Base-by-base conservation (phyloP, 2,797 vertebrate genomes). In the Carapus acus region DNA sequence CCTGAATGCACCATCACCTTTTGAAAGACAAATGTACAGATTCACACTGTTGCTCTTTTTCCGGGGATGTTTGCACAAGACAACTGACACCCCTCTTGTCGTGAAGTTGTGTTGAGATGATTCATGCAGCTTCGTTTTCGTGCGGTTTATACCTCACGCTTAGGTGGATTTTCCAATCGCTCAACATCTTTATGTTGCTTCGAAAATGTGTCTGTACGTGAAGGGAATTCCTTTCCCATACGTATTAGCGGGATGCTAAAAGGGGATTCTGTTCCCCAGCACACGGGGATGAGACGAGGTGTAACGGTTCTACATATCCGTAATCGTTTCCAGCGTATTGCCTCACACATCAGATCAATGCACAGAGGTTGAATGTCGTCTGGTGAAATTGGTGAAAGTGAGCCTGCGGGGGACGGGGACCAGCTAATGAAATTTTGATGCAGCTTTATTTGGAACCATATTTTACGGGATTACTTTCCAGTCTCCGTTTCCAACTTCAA, bases 391-490 rank as follows among this genome's bases (percentile, higher is more conserved):
- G 65, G 78, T 78, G 77, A 83, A 84, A 76, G 74, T 65, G 74
- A 85, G 77, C 74, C 76, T 43, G 12, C 43, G 11, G 65, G 60
- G 64, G 51, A 29, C 17, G 59, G 66, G 56, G 51, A 71, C 58
- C 43, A 54, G 64, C 75, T 83, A 74, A 82, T 86, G 73, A 80
- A 70, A 77, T 65, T 85, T 86, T 86, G 75, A 85, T 85, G 83
- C 76, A 58, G 71, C 70, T 77, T 81, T 82, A 81, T 85, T 83
- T 86, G 76, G 80, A 79, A 72, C 60, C 80, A 71, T 79, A 77
- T 88, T 86, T 83, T 77, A 76, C 65, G 43, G 74, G 86, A 86
- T 88, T 88, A 82, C 62, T 39, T 86, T 83, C 71, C 73, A 45
- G 74, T 70, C 77, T 85, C 74, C 13, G 12, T 86, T 87, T 85